These are phyloP conservation scores for Varanus komodoensis DNA, from an alignment of 2,113 vertebrate species.

Conservation along the genomic window DNA sequence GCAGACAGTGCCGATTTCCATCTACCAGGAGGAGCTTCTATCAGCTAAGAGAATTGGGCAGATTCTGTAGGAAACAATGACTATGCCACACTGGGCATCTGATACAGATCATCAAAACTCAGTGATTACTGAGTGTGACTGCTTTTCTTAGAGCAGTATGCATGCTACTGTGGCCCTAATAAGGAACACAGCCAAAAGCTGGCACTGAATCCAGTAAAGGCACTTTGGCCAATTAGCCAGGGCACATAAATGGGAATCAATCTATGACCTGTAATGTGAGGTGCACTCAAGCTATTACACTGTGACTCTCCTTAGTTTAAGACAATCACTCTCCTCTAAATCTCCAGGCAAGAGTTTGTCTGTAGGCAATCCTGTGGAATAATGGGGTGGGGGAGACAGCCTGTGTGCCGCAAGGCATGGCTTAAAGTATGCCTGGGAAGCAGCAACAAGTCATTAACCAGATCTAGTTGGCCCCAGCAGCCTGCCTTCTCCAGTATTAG, in stretches of 20 bases:
- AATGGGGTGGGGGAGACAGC: neutral
- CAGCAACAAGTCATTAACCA: neutral
- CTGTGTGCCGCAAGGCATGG: too few species aligned
- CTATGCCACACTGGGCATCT: neutral
- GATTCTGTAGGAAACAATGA: neutral
- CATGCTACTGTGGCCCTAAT: neutral
- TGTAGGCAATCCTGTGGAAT: neutral
- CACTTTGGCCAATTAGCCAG: neutral
- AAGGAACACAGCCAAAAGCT: neutral
- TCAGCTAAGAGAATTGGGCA: neutral
- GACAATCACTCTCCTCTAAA: too few species aligned
- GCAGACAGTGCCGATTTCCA: neutral
- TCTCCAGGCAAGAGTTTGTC: neutral
- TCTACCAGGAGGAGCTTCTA: neutral
- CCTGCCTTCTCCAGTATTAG: neutral
- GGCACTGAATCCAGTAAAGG: neutral
- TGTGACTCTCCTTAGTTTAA: neutral
- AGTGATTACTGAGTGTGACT: neutral
- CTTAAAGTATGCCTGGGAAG: neutral
- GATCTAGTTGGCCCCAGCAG: neutral
- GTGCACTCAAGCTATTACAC: neutral
- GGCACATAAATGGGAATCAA: neutral
- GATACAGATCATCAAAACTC: neutral
- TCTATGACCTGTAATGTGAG: neutral
- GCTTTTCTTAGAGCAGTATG: neutral